Base-by-base conservation (phyloP, 2,113 vertebrate species). In the Monopterus albus region DNA sequence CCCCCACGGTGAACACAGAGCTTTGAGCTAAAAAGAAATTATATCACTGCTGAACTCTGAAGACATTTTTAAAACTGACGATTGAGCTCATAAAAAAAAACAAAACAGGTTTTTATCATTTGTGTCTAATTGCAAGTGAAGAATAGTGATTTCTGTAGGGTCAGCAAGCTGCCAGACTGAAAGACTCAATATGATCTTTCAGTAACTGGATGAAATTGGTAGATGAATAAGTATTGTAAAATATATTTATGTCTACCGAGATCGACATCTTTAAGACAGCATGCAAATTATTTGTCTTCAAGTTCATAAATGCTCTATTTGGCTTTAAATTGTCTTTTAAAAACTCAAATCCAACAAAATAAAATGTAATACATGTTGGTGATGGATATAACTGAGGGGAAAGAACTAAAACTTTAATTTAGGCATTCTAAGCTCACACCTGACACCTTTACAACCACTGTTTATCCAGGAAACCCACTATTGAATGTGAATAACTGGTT, bases 21-120 rank as follows among this genome's bases (percentile, higher is more conserved):
- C 72, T 61, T 78, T n/a, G 38, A 79, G 47, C 26, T 60, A 52
- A 74, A 49, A 33, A 61, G 31, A 33, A 64, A 50, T 53, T 11
- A 5, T 28, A 72, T 67, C 33, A 21, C 18, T 15, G n/a, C 23
- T 40, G 7, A 57, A 69, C 42, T 73, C 56, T 33, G 20, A 60
- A 45, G 38, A 47, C 14, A 11, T 26, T 63, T 66, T 79, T 13
- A 75, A 64, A 59, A 45, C 40, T 35, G 2, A 51, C 39, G 58
- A 64, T 51, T 71, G 35, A 62, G 53, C 23, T 35, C 21, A n/a
- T 43, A 31, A 64, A 46, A 57, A 72, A 23, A 31, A 64, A 46
- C 51, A 72, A 23, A 2, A 9, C 4, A 28, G 18, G 43, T 46
- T 61, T 15, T 49, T n/a, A 33, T 51, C 1, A 72, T 68, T 33